These are phyloP conservation scores for Amazona guildingii DNA, from an alignment of 2,113 vertebrate genomes.

Conservation along the genomic window DNA sequence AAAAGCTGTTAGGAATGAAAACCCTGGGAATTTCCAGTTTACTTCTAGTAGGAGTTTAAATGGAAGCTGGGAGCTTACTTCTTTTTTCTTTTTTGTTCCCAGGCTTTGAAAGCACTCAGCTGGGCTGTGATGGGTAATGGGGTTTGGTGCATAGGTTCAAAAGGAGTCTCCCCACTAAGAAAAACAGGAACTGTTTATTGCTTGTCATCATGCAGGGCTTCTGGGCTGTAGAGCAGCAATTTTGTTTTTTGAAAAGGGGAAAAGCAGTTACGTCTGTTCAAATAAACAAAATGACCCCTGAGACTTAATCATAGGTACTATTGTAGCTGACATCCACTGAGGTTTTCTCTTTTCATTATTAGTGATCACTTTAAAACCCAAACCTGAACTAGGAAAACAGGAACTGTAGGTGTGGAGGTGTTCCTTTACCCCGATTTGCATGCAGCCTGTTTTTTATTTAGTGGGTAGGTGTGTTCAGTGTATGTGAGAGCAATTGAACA, in stretches of 20 bases:
- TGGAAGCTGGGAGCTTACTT: background rate
- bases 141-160: constrained; percentile 43
- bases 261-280: constrained; percentile 67
- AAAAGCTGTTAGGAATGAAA: background rate
- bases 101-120: background rate
- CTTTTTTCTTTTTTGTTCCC: background rate
- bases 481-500: constrained; percentile 66
- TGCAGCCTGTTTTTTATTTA: constrained; percentile 71
- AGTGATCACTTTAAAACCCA: constrained; percentile 32
- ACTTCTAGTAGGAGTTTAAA: background rate
- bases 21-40: background rate
- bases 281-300: constrained; percentile 67
- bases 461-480: constrained; percentile 71
- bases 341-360: background rate
- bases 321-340: constrained; percentile 14
- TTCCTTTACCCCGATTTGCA: constrained; percentile 59
- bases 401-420: constrained; percentile 69
- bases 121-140: background rate
- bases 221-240: constrained; percentile 57
- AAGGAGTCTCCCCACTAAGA: constrained; percentile 57
- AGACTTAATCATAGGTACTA: constrained; percentile 65
- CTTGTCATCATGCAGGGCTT: constrained; percentile 29
- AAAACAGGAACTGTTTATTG: constrained; percentile 70
- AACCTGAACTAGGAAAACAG: constrained; percentile 66
- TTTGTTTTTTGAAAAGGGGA: constrained; percentile 66